phyloP scores from a whole-genome alignment of 2,797 vertebrate genomes.

The Peromyscus eremicus region DNA sequence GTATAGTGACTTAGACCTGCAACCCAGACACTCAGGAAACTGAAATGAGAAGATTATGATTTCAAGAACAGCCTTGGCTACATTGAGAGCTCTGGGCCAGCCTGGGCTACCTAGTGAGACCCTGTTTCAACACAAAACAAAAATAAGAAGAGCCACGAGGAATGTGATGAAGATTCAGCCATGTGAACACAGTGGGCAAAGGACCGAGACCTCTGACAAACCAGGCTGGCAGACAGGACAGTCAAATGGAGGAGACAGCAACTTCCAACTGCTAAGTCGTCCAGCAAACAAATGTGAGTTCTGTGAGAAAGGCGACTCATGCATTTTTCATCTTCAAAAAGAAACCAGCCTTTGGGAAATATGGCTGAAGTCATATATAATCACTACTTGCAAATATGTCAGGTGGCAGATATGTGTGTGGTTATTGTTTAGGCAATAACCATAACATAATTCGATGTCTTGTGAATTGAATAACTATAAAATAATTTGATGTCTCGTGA shows the following conservation, averaged over 20 bases:
- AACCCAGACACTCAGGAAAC: background rate
- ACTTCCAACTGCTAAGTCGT: background rate
- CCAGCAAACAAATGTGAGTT: background rate
- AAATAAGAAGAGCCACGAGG: constrained; percentile 3
- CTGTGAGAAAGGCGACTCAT: constrained; percentile 49
- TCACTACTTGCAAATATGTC: constrained; percentile 41
- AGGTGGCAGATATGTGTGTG: background rate
- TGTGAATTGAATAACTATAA: background rate
- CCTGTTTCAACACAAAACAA: background rate
- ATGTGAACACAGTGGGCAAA: background rate
- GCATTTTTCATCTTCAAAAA: constrained; percentile 72
- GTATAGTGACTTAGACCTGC: background rate
- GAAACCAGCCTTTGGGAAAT: constrained; percentile 68
- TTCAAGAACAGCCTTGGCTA: background rate
- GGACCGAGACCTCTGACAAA: background rate
- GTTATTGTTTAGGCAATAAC: constrained; percentile 64
- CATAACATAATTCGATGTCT: background rate
- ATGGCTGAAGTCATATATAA: constrained; percentile 51
- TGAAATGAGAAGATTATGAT: background rate
- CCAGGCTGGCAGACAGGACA: too few relatives aligned
- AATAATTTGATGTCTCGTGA: background rate
- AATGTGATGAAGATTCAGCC: background rate
- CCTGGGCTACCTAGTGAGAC: background rate
- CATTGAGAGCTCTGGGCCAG: background rate
- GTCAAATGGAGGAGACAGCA: background rate